These are phyloP conservation scores for Polylopha cassiicola DNA, from an alignment of 2,888 invertebrate species.

Conservation along the genomic window DNA sequence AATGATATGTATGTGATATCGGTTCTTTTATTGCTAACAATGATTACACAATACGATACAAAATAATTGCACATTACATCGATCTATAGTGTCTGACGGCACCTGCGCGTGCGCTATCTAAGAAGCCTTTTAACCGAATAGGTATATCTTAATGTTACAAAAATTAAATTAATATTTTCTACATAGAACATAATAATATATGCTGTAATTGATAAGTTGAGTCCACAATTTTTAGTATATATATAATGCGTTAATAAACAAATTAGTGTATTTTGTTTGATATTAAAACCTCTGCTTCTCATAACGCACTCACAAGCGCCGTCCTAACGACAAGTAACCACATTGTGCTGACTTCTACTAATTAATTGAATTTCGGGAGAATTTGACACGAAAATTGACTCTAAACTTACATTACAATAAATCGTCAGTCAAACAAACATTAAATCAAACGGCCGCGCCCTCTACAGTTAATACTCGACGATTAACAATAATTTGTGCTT, in stretches of 20 bases:
- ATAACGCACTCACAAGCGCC: slow-evolving; percentile 45
- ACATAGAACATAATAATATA: too few species aligned
- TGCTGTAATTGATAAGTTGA: too few species aligned
- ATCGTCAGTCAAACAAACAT: slow-evolving; percentile 30
- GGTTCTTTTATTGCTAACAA: slow-evolving; percentile 62
- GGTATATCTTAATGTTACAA: too few species aligned
- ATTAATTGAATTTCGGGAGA: slow-evolving; percentile 78
- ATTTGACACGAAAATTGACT: slow-evolving; percentile 76
- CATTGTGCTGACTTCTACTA: slow-evolving; percentile 61
- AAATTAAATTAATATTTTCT: too few species aligned
- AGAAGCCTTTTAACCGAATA: too few species aligned
- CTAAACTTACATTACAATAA: slow-evolving; percentile 60
- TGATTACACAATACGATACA: slow-evolving; percentile 31
- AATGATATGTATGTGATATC: slow-evolving; percentile 73
- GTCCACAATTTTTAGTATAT: too few species aligned
- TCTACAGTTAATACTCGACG: too few species aligned
- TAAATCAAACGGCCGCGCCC: too few species aligned
- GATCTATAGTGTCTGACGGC: too few species aligned
- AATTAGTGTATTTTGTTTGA: too few species aligned
- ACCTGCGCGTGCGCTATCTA: too few species aligned
- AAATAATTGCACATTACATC: slow-evolving; percentile 36
- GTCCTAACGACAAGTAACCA: slow-evolving; percentile 45
- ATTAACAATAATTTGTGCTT: slow-evolving; percentile 16
- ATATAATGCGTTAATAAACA: too few species aligned
- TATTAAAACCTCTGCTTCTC: slow-evolving; percentile 23